phyloP scores from a whole-genome alignment of 2,113 vertebrate genomes.

The Tringa solitaria region DNA sequence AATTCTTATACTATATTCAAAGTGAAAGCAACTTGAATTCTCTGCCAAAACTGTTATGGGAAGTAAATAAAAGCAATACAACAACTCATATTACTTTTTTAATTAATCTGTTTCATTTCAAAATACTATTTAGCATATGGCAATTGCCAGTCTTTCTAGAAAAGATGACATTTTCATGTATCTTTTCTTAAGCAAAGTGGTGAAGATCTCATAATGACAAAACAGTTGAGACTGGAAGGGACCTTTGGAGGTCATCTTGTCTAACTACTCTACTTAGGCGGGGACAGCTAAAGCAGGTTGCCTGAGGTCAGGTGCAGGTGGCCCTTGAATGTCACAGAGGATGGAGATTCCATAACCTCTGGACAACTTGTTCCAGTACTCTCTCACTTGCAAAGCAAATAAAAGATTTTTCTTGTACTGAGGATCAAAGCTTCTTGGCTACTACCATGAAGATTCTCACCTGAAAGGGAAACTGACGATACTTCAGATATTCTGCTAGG shows the following conservation, averaged over 20 bases:
- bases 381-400: neutral
- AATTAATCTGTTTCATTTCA: neutral
- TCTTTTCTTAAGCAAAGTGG: neutral
- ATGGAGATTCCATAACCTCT: neutral
- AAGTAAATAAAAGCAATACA: neutral
- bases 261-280: neutral
- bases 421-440: neutral
- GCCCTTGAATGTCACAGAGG: neutral
- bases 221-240: neutral
- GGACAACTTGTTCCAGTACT: neutral
- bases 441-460: constrained; percentile 58
- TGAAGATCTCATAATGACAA: neutral
- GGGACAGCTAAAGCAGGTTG: neutral
- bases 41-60: neutral
- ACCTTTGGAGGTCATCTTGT: neutral
- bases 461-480: constrained; percentile 94
- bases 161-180: neutral
- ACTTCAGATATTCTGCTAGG: constrained; percentile 94
- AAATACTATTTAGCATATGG: neutral
- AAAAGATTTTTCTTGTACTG: neutral
- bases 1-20: neutral
- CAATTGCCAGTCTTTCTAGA: neutral
- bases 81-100: neutral
- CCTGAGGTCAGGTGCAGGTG: neutral
- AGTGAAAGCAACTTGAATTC: neutral